Evolutionary conservation across 2,113 vertebrate species (phyloP).

Genomic region (Spea bombifrons): DNA sequence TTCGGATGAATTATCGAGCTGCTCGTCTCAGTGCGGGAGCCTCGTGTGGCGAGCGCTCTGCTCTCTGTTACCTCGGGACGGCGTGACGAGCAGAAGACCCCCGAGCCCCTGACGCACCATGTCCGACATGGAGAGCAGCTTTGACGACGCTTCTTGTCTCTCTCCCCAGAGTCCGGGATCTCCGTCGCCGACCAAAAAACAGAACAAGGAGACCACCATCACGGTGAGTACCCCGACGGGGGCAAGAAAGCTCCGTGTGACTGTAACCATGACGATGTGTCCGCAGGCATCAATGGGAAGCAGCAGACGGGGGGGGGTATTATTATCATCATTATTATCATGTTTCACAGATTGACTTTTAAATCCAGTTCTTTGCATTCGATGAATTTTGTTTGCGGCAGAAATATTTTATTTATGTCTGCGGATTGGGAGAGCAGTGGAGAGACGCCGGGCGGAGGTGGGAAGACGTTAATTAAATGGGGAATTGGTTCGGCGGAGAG

Average conservation of each 20-base stretch:
- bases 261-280: conserved; percentile 51
- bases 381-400: no score
- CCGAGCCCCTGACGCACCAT: conserved; percentile 42
- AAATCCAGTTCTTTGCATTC: no score
- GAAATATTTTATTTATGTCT: no score
- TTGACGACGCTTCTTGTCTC: conserved; percentile 69
- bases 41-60: conserved; percentile 2
- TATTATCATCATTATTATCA: no score
- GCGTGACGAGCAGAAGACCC: conserved; percentile 45
- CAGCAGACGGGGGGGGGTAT: neutral
- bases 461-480: no score
- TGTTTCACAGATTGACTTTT: no score
- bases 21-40: conserved; percentile 34
- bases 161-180: conserved; percentile 79
- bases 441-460: no score
- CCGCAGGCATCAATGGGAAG: neutral
- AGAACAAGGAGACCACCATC: conserved; percentile 76
- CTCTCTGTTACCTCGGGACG: conserved; percentile 39
- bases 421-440: no score
- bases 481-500: no score
- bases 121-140: conserved; percentile 67
- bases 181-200: conserved; percentile 73
- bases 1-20: conserved; percentile 49
- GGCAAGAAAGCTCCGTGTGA: conserved; percentile 13
- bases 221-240: conserved; percentile 70